phyloP scores from a whole-genome alignment of 2,113 vertebrate species.

The Erinaceus europaeus region DNA sequence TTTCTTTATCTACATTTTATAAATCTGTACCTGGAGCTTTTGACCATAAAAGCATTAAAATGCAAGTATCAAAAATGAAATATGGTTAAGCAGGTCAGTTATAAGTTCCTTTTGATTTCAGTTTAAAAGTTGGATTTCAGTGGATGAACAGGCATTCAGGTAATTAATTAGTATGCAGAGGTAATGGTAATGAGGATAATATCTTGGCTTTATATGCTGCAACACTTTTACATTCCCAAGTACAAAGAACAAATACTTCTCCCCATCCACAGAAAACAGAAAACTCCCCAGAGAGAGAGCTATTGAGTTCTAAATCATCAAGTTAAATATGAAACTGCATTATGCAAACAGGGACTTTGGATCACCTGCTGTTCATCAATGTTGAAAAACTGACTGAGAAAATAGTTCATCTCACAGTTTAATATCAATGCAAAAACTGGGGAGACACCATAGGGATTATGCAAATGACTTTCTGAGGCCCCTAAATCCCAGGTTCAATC shows the following conservation, averaged over 20 bases:
- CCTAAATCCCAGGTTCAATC: too few species aligned
- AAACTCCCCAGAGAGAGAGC: background rate
- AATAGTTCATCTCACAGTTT: background rate
- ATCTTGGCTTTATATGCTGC: conserved; percentile 4
- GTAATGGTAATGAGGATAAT: background rate
- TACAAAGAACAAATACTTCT: background rate
- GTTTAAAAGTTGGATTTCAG: background rate
- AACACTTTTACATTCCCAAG: conserved; percentile 18
- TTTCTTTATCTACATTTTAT: background rate
- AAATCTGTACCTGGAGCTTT: background rate
- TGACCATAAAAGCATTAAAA: background rate
- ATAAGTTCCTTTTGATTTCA: background rate
- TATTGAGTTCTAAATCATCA: background rate
- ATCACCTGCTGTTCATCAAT: background rate
- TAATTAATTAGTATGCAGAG: conserved; percentile 52
- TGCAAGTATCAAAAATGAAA: background rate
- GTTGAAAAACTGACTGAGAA: background rate
- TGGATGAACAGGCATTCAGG: background rate
- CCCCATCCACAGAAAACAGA: background rate
- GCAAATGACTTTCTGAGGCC: too few species aligned
- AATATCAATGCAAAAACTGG: too few species aligned
- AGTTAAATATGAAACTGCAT: background rate
- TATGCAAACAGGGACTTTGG: background rate
- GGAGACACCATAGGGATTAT: too few species aligned
- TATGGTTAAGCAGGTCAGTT: background rate